These are phyloP conservation scores for Sciurus carolinensis DNA, from an alignment of 2,797 vertebrate species.

Conservation along the genomic window DNA sequence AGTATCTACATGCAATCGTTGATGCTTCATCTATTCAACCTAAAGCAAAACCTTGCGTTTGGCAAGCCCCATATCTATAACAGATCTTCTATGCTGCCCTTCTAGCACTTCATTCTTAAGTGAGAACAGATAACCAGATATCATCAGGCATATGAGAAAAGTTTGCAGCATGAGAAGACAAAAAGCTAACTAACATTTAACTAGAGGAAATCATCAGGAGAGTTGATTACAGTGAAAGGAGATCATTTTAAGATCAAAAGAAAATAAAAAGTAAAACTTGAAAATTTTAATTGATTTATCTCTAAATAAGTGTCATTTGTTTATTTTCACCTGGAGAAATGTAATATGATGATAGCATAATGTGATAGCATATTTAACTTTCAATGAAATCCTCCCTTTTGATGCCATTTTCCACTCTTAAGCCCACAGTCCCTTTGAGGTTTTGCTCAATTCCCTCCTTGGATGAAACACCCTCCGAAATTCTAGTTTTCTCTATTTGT, in stretches of 20 bases:
- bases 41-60: neutral
- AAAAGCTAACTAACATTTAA: slow-evolving; percentile 13
- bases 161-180: neutral
- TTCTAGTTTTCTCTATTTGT: neutral
- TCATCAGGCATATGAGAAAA: neutral
- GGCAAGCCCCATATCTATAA: neutral
- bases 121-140: neutral
- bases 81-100: neutral
- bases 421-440: neutral
- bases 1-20: neutral
- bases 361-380: too few relatives aligned
- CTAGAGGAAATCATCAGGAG: neutral
- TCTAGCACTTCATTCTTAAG: neutral
- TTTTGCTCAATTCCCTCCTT: neutral
- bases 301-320: slow-evolving; percentile 2
- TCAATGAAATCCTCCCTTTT: neutral
- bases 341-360: neutral
- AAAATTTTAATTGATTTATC: neutral
- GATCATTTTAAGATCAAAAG: slow-evolving; percentile 20
- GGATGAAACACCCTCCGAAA: neutral
- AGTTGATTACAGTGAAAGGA: neutral
- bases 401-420: neutral
- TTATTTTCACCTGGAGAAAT: slow-evolving; percentile 45
- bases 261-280: neutral
- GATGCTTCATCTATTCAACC: neutral